Conservation (phyloP, 2,888 invertebrate species). For the Cylloceria caligata region DNA sequence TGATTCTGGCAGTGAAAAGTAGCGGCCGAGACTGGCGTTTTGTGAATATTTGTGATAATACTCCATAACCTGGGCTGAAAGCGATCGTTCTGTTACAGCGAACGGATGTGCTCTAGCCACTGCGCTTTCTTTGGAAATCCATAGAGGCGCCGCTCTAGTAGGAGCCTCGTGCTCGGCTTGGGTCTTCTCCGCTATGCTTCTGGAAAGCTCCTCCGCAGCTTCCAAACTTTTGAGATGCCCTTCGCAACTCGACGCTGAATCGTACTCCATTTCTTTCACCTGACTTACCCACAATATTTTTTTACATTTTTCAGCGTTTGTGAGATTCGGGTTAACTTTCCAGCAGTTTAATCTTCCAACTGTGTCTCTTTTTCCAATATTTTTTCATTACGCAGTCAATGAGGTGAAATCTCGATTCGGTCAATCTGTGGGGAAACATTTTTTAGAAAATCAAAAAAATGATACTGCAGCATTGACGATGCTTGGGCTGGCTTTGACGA, state of each 20-base stretch:
- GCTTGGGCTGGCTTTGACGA: neutral
- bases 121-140: conserved; percentile 48
- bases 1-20: conserved; percentile 85
- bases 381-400: neutral
- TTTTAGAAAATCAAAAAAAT: neutral
- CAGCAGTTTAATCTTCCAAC: neutral
- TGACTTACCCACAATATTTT: neutral
- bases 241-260: conserved; percentile 80
- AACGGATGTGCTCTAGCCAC: conserved; percentile 42
- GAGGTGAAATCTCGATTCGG: neutral
- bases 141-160: conserved; percentile 8
- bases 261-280: conserved; percentile 78
- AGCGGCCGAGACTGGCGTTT: conserved; percentile 89
- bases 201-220: conserved; percentile 62
- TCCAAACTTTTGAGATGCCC: conserved; percentile 74
- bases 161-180: conserved; percentile 15
- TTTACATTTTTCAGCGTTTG: conserved; percentile 26
- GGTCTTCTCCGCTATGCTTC: neutral
- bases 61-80: conserved; percentile 85
- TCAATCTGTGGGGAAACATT: neutral
- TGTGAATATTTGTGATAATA: conserved; percentile 90
- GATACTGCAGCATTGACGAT: neutral
- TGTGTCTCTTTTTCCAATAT: neutral
- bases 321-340: neutral
- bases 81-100: conserved; percentile 68